A percentile compares a stretch with the other conserved stretches of the same genome.
Evolutionary conservation across 2,888 invertebrate species (phyloP).

Genomic region (Coenonympha arcania): DNA sequence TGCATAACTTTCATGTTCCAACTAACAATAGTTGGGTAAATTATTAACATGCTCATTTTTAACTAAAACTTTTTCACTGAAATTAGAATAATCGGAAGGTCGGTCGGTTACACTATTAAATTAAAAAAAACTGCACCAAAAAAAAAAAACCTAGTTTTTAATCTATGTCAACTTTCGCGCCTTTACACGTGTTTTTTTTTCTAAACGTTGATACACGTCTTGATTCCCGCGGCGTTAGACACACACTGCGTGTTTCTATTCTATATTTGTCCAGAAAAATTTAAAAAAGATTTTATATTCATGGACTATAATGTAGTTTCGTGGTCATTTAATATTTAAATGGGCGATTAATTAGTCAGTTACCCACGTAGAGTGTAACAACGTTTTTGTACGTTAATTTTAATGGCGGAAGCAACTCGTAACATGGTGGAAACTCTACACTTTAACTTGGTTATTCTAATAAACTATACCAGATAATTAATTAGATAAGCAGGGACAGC

Average conservation of each 20-base stretch:
- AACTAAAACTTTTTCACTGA: slow-evolving; percentile 8
- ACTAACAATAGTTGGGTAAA: too few species aligned
- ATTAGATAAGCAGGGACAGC: too few species aligned
- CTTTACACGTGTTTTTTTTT: slow-evolving; percentile 36
- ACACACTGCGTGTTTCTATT: slow-evolving; percentile 63
- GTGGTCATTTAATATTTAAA: slow-evolving; percentile 27
- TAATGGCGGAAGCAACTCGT: background rate
- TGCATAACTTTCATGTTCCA: slow-evolving; percentile 39
- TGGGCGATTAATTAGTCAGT: slow-evolving; percentile 23
- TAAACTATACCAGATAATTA: too few species aligned
- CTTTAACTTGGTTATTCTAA: too few species aligned
- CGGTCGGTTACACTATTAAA: slow-evolving; percentile 13
- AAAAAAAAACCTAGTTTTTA: slow-evolving; percentile 21
- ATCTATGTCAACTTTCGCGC: slow-evolving; percentile 39
- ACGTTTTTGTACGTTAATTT: too few species aligned
- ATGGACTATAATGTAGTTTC: slow-evolving; percentile 43
- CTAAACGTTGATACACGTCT: slow-evolving; percentile 43
- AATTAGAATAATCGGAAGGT: background rate
- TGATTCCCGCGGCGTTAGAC: slow-evolving; percentile 42
- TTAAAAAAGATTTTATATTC: slow-evolving; percentile 45
- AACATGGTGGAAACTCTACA: too few species aligned
- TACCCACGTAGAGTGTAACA: slow-evolving; percentile 16
- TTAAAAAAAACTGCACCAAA: slow-evolving; percentile 21
- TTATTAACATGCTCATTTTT: too few species aligned
- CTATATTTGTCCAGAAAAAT: slow-evolving; percentile 57